These are phyloP conservation scores for Athalia rosae DNA, from an alignment of 2,888 invertebrate genomes.

Conservation along the genomic window DNA sequence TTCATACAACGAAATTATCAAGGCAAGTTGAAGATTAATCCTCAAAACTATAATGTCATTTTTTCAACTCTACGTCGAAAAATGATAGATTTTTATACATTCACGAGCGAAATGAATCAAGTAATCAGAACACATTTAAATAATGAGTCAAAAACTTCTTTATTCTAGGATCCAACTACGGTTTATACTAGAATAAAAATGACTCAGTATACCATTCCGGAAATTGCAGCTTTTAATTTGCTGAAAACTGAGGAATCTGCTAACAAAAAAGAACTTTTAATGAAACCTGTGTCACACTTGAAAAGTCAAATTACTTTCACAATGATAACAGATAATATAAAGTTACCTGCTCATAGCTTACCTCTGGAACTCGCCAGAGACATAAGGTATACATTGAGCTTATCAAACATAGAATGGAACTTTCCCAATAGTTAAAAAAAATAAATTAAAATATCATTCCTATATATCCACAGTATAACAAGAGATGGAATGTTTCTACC, in stretches of 20 bases:
- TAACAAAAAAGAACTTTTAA: slow-evolving; percentile 46
- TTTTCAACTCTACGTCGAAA: too few relatives aligned
- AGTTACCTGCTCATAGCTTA: slow-evolving; percentile 80
- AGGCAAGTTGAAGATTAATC: slow-evolving; percentile 10
- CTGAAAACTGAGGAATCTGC: slow-evolving; percentile 74
- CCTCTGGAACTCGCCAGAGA: slow-evolving; percentile 81
- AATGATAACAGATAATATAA: slow-evolving; percentile 85
- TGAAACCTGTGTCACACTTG: slow-evolving; percentile 84
- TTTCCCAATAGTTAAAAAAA: slow-evolving; percentile 46
- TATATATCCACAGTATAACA: slow-evolving; percentile 76
- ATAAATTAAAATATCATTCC: slow-evolving; percentile 40
- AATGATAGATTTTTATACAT: too few relatives aligned
- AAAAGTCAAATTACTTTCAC: slow-evolving; percentile 83
- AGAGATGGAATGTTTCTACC: slow-evolving; percentile 84
- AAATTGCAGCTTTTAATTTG: slow-evolving; percentile 84
- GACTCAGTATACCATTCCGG: slow-evolving; percentile 85
- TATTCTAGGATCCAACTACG: slow-evolving; percentile 67
- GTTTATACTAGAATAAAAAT: slow-evolving; percentile 80
- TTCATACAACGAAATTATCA: slow-evolving; percentile 74
- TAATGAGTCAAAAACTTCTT: neutral
- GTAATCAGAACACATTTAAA: too few relatives aligned
- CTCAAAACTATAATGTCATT: neutral
- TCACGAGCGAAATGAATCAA: too few relatives aligned
- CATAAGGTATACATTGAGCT: slow-evolving; percentile 74
- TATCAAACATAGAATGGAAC: slow-evolving; percentile 39